Base-by-base conservation (phyloP, 2,113 vertebrate genomes). In the Polyodon spathula region DNA sequence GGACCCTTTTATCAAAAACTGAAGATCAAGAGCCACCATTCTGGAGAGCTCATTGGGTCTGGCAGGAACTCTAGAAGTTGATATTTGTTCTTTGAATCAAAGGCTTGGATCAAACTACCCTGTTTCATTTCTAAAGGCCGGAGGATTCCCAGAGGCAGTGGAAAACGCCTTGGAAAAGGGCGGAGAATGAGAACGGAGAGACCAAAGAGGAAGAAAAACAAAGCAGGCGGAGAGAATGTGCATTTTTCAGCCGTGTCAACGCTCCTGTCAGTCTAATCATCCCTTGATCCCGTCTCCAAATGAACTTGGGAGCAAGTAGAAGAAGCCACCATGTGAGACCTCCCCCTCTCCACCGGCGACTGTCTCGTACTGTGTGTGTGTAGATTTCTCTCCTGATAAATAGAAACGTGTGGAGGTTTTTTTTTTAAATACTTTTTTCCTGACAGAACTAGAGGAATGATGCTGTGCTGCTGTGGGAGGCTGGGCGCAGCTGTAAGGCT, bases 401-500 rank as follows among this genome's bases (percentile, higher is more conserved):
- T n/a, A n/a, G n/a, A n/a, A n/a, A n/a, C n/a, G n/a, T n/a, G n/a
- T n/a, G n/a, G n/a, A n/a, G n/a, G n/a, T n/a, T n/a, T n/a, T 50
- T 14, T 12, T n/a, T n/a, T n/a, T n/a, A 12, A 14, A 10, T 50
- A 50, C 11, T 50, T 12, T 50, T 50, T 50, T n/a, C n/a, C 11
- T 10, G n/a, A 50, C 46, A 50, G 46, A 50, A 50, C 46, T 50
- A n/a, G 10, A 50, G 46, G 7, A 50, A 50, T 50, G 46, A 50
- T 50, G 46, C n/a, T 50, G 7, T 50, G 46, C 46, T 50, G 46
- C n/a, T 58, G 56, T 40, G 40, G 5, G 4, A 58, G 39, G 12
- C 40, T 58, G 56, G 16, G 38, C 6, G 6, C 11, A 4, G 16
- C 40, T 8, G 56, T 37, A 14, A 58, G 38, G 60, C 65, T 72